Evolutionary conservation across 2,888 invertebrate genomes (phyloP), one percentile per base, ranked within the genome.

Genomic region (Hypsopygia costalis): DNA sequence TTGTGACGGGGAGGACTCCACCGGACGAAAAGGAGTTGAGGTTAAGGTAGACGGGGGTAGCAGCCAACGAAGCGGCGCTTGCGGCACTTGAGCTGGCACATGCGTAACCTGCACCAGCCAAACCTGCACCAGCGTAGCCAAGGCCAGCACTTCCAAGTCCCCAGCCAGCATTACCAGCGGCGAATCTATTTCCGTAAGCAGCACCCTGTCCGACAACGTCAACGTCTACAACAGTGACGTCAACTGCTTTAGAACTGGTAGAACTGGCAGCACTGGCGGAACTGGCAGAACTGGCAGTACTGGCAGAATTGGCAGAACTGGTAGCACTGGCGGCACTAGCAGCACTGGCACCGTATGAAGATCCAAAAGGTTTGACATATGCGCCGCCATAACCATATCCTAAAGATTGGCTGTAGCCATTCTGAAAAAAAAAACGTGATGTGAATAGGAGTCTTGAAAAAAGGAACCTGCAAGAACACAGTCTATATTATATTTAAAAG

Each of bases 41-140:
- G 29, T 49, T 35, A 36, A 55, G 35, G 34, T 44, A 12, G 35
- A 42, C 30, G 37, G 10, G 9, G 12, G 1, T 35, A 16, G 25
- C n/a, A n/a, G n/a, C n/a, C n/a, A n/a, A n/a, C n/a, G 16, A 10
- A 27, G 28, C 27, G 16, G 7, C 16, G 11, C 27, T 31, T 21
- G 21, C 6, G 3, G 21, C 21, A 21, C 4, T 6, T 6, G 6
- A 21, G 21, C 21, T 6, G 6, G 21, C 21, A 21, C 21, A 3
- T 5, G 21, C 21, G 3, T n/a, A n/a, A 37, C 69, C 66, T 9
- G 41, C 40, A 16, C 59, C 60, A 12, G 59, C 61, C 49, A 58
- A 62, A 34, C 43, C 47, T 25, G 41, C 40, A 16, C 60, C 60
- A 12, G 59, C 61, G 49, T 58, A 62, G 34, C 44, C 47, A 25